Base-by-base conservation (phyloP, 2,888 invertebrate genomes). In the Odontomyia ornata region DNA sequence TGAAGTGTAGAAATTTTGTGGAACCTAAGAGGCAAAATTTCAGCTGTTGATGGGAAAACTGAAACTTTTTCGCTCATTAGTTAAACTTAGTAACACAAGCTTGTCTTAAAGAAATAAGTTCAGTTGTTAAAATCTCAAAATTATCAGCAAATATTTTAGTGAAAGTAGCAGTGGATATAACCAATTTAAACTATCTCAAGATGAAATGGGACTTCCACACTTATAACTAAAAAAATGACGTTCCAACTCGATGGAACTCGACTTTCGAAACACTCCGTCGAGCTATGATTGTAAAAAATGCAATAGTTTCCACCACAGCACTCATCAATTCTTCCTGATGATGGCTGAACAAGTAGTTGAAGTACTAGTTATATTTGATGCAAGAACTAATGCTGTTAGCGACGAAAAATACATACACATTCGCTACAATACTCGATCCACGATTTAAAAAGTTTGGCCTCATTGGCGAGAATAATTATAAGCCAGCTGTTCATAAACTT, bases 191-290 rank as follows among this genome's bases (percentile, higher is more conserved):
- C 30, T 15, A 18, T 11, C 28, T 13, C 73, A 73, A 60, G 60
- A 23, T 9, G 30, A 57, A 27, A 56, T 73, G 60, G 56, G 47
- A 27, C 64, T 64, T 25, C 64, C 1, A 64, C 9, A 27, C 25
- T 64, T 64, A n/a, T 23, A 64, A 64, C n/a, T 64, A n/a, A 64
- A 64, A 64, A 64, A 64, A 64, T 64, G 64, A 64, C 30, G 64
- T 64, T 25, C 64, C 64, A 23, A 64, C 64, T 64, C 64, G 23
- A 64, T 64, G 64, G 64, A 64, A 64, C 64, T 64, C 64, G 15
- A 64, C 64, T 9, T 64, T 64, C 18, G 64, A 64, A 23, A 64
- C 23, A 25, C 9, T 64, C 5, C 27, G 30, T 64, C 64, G 64
- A 13, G 30, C 30, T 27, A 23, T 64, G 30, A 28, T n/a, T 23